Conservation (phyloP, 2,113 vertebrate genomes). For the Muntiacus reevesi region DNA sequence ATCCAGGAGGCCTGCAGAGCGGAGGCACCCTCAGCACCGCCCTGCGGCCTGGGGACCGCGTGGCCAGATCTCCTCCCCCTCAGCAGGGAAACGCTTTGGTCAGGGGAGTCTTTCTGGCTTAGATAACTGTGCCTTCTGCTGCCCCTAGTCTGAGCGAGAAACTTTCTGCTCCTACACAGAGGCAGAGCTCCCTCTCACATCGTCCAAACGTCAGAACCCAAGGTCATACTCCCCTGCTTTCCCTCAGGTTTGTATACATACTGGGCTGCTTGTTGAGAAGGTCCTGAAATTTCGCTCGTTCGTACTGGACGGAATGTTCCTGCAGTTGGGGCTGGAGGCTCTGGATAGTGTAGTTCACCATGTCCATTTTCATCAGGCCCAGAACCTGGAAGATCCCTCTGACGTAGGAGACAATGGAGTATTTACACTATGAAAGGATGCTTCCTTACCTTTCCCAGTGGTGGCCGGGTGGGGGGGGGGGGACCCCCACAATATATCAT, state of each 20-base stretch:
- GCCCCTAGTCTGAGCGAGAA: not conserved
- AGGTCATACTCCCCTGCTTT: fast-evolving
- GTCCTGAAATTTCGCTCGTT: constrained; percentile 83
- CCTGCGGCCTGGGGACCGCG: not conserved
- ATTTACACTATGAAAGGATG: not conserved
- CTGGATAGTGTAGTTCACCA: constrained; percentile 84
- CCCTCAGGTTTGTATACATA: constrained; percentile 33
- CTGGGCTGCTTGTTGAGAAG: constrained; percentile 81
- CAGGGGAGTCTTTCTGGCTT: not conserved
- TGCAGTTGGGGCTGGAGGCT: constrained; percentile 79
- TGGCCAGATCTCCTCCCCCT: not conserved
- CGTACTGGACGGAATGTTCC: constrained; percentile 76
- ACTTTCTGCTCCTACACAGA: not conserved
- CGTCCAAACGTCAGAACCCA: not conserved
- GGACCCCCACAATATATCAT: too few relatives aligned
- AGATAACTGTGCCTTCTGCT: not conserved
- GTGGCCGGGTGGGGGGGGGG: not conserved
- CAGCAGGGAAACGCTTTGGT: not conserved
- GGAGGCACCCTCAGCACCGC: not conserved
- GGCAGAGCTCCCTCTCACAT: not conserved
- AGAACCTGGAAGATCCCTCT: constrained; percentile 82
- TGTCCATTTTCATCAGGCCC: constrained; percentile 85
- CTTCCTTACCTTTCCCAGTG: not conserved
- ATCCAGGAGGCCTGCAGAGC: constrained; percentile 72
- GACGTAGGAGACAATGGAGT: not conserved